phyloP scores from a whole-genome alignment of 37 sponge, comb jelly and placozoan species.

The Agelas oroides region DNA sequence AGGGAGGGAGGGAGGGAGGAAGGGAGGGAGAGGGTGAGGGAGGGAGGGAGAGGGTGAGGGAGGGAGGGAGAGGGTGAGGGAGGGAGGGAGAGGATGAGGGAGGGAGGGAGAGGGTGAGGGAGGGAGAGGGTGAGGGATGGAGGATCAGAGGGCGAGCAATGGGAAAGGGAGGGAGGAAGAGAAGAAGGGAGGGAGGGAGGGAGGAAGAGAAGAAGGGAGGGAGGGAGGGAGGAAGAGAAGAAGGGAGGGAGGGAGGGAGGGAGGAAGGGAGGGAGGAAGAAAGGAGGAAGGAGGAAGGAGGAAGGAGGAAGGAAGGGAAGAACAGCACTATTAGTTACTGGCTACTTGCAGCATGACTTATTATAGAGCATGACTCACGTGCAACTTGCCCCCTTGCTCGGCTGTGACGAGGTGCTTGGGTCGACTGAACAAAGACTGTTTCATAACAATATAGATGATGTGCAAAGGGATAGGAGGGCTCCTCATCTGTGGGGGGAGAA shows the following conservation, averaged over 20 bases:
- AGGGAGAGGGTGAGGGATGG: too few relatives aligned
- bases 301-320: too few relatives aligned
- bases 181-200: too few relatives aligned
- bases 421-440: conserved; percentile 14
- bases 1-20: neutral
- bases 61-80: neutral
- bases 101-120: neutral
- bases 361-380: conserved; percentile 7
- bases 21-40: neutral
- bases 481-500: neutral
- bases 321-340: too few relatives aligned
- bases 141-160: too few relatives aligned
- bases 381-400: conserved; percentile 26
- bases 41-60: neutral
- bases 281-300: too few relatives aligned
- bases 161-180: too few relatives aligned
- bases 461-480: conserved; percentile 8
- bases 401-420: conserved; percentile 24
- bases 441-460: conserved; percentile 36
- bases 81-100: neutral
- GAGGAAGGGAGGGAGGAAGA: too few relatives aligned
- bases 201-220: too few relatives aligned
- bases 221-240: too few relatives aligned
- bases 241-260: too few relatives aligned
- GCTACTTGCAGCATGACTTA: neutral